These are phyloP conservation scores for Scarus forsteni DNA, from an alignment of 2,797 vertebrate species.

Conservation along the genomic window DNA sequence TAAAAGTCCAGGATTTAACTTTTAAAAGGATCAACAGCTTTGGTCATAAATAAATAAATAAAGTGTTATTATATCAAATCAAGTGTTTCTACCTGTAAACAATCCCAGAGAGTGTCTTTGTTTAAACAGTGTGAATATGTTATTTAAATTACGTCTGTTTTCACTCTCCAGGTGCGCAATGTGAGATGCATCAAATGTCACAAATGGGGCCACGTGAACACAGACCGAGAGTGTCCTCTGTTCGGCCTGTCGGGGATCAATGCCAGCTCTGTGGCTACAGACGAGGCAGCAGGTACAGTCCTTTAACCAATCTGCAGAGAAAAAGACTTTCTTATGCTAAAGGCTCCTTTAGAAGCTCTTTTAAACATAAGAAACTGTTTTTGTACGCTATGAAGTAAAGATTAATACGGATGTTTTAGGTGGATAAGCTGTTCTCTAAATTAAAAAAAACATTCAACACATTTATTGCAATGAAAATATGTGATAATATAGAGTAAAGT, in stretches of 20 bases:
- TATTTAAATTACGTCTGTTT: conserved; percentile 18
- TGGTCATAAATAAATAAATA: not conserved
- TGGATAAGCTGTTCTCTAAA: too few relatives aligned
- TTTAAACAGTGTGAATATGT: not conserved
- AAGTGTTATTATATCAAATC: too few relatives aligned
- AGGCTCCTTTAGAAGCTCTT: too few relatives aligned
- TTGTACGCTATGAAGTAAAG: too few relatives aligned
- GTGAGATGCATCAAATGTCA: conserved; percentile 99
- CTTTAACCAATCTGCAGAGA: not conserved
- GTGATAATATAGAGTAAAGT: too few relatives aligned
- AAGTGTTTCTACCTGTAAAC: not conserved
- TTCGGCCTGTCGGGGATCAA: conserved; percentile 98
- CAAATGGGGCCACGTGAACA: conserved; percentile 99
- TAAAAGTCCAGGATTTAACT: too few relatives aligned
- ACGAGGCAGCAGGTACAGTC: conserved; percentile 92
- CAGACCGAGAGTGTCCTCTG: conserved; percentile 96
- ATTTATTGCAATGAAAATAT: too few relatives aligned
- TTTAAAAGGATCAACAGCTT: not conserved
- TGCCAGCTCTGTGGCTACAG: conserved; percentile 91
- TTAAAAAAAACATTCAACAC: too few relatives aligned
- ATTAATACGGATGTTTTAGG: too few relatives aligned
- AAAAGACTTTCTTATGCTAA: not conserved
- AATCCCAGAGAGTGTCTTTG: not conserved
- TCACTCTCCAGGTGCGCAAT: conserved; percentile 90
- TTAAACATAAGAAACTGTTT: too few relatives aligned